Conservation (phyloP, 2,888 invertebrate genomes). For the Campoplex capitator region DNA sequence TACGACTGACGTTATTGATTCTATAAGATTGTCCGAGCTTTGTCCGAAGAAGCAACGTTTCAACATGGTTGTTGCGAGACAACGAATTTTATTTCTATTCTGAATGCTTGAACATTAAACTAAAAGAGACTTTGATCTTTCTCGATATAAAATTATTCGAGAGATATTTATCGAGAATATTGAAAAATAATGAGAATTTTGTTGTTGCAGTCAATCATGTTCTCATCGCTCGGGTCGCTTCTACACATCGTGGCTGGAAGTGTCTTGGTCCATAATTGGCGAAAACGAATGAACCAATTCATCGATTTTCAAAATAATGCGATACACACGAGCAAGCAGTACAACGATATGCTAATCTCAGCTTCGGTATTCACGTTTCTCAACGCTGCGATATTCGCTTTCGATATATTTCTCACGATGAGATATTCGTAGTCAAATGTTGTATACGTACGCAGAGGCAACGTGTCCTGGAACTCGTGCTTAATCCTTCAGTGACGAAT, state of each 20-base stretch:
- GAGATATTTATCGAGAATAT: background rate
- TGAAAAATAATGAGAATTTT: background rate
- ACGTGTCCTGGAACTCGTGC: background rate
- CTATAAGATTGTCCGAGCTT: no score
- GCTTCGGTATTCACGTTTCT: slow-evolving; percentile 88
- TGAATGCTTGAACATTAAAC: no score
- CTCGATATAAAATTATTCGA: background rate
- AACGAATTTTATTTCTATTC: no score
- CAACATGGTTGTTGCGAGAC: no score
- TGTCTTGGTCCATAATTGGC: slow-evolving; percentile 87
- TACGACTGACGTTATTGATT: no score
- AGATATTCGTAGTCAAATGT: slow-evolving; percentile 78
- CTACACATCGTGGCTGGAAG: slow-evolving; percentile 89
- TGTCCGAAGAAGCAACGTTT: no score
- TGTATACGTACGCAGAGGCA: background rate
- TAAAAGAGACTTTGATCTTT: no score
- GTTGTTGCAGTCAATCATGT: slow-evolving; percentile 86
- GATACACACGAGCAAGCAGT: slow-evolving; percentile 88
- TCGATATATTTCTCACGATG: slow-evolving; percentile 88
- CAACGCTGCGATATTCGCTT: slow-evolving; percentile 87
- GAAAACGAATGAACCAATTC: slow-evolving; percentile 77
- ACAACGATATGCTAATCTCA: slow-evolving; percentile 89
- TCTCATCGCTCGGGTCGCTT: slow-evolving; percentile 87
- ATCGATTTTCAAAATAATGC: slow-evolving; percentile 84
- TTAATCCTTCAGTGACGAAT: background rate